Percentiles rank a stretch among this genome's conserved stretches.
phyloP scores from a whole-genome alignment of 1,140 invertebrate species.

The Listronotus oregonensis region DNA sequence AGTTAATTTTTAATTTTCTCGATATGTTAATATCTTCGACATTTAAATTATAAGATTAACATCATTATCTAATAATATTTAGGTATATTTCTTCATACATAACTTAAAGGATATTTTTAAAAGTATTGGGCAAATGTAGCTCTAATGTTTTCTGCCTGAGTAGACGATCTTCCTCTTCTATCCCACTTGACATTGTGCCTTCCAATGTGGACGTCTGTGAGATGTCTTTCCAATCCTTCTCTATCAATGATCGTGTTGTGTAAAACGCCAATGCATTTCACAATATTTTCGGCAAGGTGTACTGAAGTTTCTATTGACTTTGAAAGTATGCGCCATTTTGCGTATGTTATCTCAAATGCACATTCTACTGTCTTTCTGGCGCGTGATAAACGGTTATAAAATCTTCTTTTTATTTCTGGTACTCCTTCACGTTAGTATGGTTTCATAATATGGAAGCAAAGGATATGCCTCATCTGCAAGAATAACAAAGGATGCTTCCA shows the following conservation, averaged over 20 bases:
- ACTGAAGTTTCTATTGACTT: conserved; percentile 3
- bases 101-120: neutral
- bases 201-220: conserved; percentile 2
- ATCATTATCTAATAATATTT: neutral
- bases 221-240: conserved; percentile 2
- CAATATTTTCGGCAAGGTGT: neutral
- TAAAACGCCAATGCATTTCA: conserved; percentile 1
- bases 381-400: neutral
- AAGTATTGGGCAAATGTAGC: neutral
- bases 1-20: no score
- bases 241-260: neutral
- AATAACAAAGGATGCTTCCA: neutral
- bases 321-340: conserved; percentile 2
- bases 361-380: no score
- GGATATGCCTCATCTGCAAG: no score
- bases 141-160: conserved; percentile 4
- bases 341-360: neutral
- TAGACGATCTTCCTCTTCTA: neutral
- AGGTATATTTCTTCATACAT: neutral
- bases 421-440: neutral
- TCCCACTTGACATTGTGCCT: neutral
- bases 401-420: neutral
- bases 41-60: neutral
- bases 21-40: no score
- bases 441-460: no score